These are phyloP conservation scores for Melanotus villosus DNA, from an alignment of 2,888 invertebrate species.

Conservation along the genomic window DNA sequence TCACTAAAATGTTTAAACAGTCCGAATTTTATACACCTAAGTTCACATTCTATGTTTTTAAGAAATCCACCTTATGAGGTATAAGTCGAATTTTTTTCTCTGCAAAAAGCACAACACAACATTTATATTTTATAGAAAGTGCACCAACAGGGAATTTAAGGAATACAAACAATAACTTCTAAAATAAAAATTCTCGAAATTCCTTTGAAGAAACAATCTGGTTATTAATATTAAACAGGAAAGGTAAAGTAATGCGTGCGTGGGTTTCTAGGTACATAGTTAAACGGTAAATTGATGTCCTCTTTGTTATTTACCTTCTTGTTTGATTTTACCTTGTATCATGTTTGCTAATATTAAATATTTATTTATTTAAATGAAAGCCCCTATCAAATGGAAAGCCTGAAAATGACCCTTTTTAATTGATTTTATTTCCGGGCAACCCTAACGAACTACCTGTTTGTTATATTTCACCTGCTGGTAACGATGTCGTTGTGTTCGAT, in stretches of 20 bases:
- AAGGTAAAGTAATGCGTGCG: too few relatives aligned
- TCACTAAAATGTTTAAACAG: conserved; percentile 1
- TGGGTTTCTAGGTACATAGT: too few relatives aligned
- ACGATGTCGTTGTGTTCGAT: neutral
- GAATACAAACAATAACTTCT: too few relatives aligned
- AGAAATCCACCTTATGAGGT: too few relatives aligned
- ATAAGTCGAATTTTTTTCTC: neutral
- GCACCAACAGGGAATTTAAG: too few relatives aligned
- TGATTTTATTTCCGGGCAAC: conserved; percentile 12
- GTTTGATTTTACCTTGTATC: neutral
- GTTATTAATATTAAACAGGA: too few relatives aligned
- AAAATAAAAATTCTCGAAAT: too few relatives aligned
- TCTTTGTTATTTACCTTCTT: neutral
- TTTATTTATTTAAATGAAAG: neutral
- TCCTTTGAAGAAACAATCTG: too few relatives aligned
- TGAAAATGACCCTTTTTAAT: conserved; percentile 15
- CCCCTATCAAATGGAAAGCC: neutral
- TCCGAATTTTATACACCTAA: neutral
- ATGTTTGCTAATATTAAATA: neutral
- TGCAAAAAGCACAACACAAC: neutral
- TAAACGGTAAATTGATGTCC: too few relatives aligned
- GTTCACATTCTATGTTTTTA: neutral
- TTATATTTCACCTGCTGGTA: neutral
- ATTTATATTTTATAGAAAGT: too few relatives aligned
- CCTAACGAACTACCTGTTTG: neutral